These are phyloP conservation scores for Eunapius fragilis DNA, from an alignment of 37 sponge, comb jelly and placozoan species.

Conservation along the genomic window DNA sequence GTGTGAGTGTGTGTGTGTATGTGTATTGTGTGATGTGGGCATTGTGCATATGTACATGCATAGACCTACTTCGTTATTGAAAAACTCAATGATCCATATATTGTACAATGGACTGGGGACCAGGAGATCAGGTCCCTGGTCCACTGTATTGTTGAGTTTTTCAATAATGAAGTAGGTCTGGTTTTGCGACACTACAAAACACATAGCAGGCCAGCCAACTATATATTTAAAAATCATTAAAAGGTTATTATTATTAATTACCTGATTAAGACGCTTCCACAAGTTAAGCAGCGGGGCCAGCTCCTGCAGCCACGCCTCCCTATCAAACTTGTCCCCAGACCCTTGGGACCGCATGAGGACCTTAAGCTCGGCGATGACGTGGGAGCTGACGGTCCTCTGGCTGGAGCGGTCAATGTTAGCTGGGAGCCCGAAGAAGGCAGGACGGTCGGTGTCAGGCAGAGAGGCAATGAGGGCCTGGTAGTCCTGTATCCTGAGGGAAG, in stretches of 20 bases:
- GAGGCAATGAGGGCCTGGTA: slow-evolving; percentile 68
- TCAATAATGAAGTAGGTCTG: no score
- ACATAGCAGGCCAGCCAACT: no score
- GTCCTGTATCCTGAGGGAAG: slow-evolving; percentile 53
- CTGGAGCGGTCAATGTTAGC: slow-evolving; percentile 87
- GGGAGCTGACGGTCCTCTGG: slow-evolving; percentile 68
- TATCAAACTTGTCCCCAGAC: slow-evolving; percentile 77
- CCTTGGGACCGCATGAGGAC: slow-evolving; percentile 72
- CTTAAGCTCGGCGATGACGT: slow-evolving; percentile 85
- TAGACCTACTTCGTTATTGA: no score
- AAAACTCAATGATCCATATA: no score
- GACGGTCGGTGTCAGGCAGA: slow-evolving; percentile 86
- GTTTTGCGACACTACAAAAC: no score
- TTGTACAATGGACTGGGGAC: no score
- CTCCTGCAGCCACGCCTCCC: slow-evolving; percentile 79
- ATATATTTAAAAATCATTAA: background rate
- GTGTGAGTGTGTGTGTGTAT: background rate
- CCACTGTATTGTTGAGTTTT: no score
- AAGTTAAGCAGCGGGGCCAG: slow-evolving; percentile 80
- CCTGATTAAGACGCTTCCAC: slow-evolving; percentile 99
- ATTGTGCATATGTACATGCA: background rate
- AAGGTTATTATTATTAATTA: no score
- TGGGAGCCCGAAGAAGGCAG: slow-evolving; percentile 88
- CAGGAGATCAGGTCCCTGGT: no score
- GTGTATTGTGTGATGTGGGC: slow-evolving; percentile 7